Conservation (phyloP, 2,888 invertebrate species). For the Drosophila dives region DNA sequence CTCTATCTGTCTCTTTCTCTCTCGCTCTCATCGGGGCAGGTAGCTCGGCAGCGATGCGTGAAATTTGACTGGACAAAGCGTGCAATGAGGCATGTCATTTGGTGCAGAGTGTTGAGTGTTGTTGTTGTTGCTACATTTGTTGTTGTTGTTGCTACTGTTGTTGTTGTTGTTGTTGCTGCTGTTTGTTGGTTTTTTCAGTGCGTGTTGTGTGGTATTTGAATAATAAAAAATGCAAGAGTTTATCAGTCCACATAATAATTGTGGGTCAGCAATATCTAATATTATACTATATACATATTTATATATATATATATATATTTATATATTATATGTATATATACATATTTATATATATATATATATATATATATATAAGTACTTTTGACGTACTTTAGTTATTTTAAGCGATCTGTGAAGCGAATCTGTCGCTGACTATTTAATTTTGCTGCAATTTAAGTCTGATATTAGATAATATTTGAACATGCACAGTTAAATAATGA, state of each 20-base stretch:
- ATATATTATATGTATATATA: constrained; percentile 16
- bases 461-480: background rate
- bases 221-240: constrained; percentile 22
- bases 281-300: constrained; percentile 11
- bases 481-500: background rate
- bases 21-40: constrained; percentile 12
- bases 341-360: constrained; percentile 7
- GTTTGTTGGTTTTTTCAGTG: constrained; percentile 30
- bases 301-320: constrained; percentile 12
- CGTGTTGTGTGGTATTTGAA: constrained; percentile 36
- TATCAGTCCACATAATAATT: constrained; percentile 23
- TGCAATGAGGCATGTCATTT: constrained; percentile 66
- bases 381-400: constrained; percentile 3
- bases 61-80: constrained; percentile 65
- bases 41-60: constrained; percentile 52
- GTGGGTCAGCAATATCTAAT: constrained; percentile 23
- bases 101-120: constrained; percentile 11
- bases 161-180: constrained; percentile 8
- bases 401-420: constrained; percentile 2
- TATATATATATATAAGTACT: background rate
- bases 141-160: background rate
- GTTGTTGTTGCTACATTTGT: background rate
- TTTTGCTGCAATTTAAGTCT: background rate
- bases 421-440: background rate
- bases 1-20: background rate